Base-by-base conservation (phyloP, 1,140 invertebrate genomes). In the Acromyrmex charruanus region DNA sequence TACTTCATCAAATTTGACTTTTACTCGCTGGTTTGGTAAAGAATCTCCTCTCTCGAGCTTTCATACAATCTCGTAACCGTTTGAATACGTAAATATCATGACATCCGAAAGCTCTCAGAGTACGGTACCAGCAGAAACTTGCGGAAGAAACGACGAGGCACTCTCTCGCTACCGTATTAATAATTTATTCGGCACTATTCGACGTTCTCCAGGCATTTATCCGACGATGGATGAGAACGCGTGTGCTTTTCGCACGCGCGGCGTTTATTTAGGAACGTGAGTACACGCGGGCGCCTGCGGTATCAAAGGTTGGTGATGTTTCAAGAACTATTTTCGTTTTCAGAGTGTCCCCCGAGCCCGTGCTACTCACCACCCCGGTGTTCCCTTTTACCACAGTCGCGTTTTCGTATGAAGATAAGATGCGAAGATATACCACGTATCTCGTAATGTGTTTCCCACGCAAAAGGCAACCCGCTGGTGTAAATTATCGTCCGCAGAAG, bases 271-370 rank as follows among this genome's bases (percentile, higher is more conserved):
- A 85, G 87, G 18, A 86, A 86, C 49, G 51, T 65, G 77, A 66
- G 71, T 81, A 86, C 59, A 65, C 35, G 63, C 55, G 68, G 25
- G 55, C 63, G 25, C 53, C 80, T 44, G 28, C 55, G 58, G 65
- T 89, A 85, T 89, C 89, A 93, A 89, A 90, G 84, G 80, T 85
- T 93, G 93, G 93, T 93, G 92, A 65, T 88, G 90, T 87, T 91
- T 93, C 93, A 93, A 93, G 55, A 79, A 87, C 89, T 94, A 93
- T 93, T 93, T 93, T 93, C 86, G 90, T 88, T 90, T 82, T 55
- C 82, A 79, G 86, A 81, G 88, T 91, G 88, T 85, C 86, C 75
- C 59, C 69, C 53, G 49, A 63, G 39, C 12, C 63, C 18, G 21
- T 10, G 39, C 9, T 10, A 28, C 49, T 61, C 86, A 2, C 51